These are phyloP conservation scores for Sphenopsis melanotis DNA, from an alignment of 2,797 vertebrate genomes.

Conservation along the genomic window DNA sequence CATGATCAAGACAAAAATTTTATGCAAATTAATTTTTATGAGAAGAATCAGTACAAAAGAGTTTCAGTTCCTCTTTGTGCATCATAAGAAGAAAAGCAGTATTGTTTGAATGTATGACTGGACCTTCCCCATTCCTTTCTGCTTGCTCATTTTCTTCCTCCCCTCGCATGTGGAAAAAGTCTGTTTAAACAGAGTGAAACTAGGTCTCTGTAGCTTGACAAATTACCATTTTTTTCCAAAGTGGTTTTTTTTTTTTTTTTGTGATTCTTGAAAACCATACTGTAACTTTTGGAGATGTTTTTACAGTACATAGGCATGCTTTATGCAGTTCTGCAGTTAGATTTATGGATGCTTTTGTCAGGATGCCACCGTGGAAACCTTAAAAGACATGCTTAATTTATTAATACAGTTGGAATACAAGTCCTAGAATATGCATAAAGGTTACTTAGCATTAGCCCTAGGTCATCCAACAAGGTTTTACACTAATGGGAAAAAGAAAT, in stretches of 20 bases:
- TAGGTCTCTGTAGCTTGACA: slow-evolving; percentile 55
- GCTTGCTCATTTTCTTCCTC: slow-evolving; percentile 65
- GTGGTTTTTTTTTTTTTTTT: slow-evolving; percentile 48
- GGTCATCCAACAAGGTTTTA: background rate
- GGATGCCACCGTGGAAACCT: slow-evolving; percentile 49
- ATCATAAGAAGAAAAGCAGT: slow-evolving; percentile 59
- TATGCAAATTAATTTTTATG: slow-evolving; percentile 27
- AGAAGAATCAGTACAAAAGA: background rate
- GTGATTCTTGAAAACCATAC: slow-evolving; percentile 61
- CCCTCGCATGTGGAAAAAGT: slow-evolving; percentile 55
- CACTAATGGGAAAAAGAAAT: background rate
- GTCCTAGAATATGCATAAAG: background rate
- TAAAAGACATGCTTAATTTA: slow-evolving; percentile 34
- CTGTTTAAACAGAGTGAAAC: slow-evolving; percentile 66
- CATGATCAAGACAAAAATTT: background rate
- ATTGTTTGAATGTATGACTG: slow-evolving; percentile 45
- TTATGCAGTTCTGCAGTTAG: slow-evolving; percentile 32
- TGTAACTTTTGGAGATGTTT: slow-evolving; percentile 52
- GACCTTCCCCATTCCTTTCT: slow-evolving; percentile 70
- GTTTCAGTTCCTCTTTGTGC: slow-evolving; percentile 55
- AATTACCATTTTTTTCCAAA: slow-evolving; percentile 68
- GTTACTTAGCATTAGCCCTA: background rate
- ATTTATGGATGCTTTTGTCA: slow-evolving; percentile 57
- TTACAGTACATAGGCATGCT: slow-evolving; percentile 44
- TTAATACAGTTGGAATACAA: slow-evolving; percentile 36